phyloP scores from a whole-genome alignment of 2,113 vertebrate genomes.

The Ellobius talpinus region DNA sequence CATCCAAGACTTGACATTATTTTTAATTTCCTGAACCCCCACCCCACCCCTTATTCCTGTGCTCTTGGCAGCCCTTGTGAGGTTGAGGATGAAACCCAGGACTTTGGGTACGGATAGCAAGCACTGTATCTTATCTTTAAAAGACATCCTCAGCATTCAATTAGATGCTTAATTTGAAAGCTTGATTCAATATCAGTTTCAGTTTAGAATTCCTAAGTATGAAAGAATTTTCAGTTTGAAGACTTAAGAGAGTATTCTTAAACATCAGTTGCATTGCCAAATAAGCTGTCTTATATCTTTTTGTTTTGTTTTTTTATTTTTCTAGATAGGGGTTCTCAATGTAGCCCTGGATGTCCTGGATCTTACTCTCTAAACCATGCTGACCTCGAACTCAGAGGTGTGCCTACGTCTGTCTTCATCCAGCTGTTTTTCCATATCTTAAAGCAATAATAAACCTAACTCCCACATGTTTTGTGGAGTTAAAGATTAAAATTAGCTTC shows the following conservation, averaged over 20 bases:
- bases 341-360: not conserved
- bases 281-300: not conserved
- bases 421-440: not conserved
- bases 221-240: not conserved
- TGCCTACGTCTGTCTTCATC: not conserved
- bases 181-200: not conserved
- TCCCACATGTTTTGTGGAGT: not conserved
- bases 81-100: not conserved
- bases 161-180: not conserved
- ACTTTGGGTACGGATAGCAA: not conserved
- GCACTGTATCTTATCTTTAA: not conserved
- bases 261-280: not conserved
- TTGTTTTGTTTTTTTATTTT: not conserved
- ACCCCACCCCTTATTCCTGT: not conserved
- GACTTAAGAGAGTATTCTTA: not conserved
- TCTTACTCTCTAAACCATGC: not conserved
- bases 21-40: not conserved
- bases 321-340: not conserved
- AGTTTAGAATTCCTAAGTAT: slow-evolving; percentile 1
- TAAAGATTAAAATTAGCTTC: slow-evolving; percentile 27
- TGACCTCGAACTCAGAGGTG: not conserved
- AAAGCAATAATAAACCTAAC: not conserved
- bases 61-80: not conserved
- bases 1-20: not conserved
- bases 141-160: not conserved